Base-by-base conservation (phyloP, 2,113 vertebrate genomes). In the Chlorodrepanis virens region DNA sequence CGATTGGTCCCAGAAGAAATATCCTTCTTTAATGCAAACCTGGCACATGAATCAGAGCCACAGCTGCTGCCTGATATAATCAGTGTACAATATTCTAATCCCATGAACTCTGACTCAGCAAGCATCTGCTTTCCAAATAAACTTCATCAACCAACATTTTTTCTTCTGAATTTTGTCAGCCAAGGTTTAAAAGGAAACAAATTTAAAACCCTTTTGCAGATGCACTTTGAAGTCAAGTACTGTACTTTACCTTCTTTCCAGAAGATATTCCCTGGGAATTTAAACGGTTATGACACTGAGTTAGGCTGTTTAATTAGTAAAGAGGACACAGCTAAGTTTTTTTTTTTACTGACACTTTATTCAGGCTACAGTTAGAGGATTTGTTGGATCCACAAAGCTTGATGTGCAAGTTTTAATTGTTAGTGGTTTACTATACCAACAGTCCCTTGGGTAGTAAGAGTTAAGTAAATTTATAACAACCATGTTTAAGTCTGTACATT, bases 1-100 rank as follows among this genome's bases (percentile, higher is more conserved):
- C 94, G 53, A 97, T 97, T 97, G 91, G 87, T 90, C 93, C 74
- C 91, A 95, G 85, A 94, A 96, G 96, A 97, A 96, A 82, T 89
- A 89, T 54, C 45, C 70, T 80, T 95, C 96, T 64, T 93, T 90
- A 91, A 67, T 91, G n/a, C 77, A 97, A 93, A 86, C 83, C 87
- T 96, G 94, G 96, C 96, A 93, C 92, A 91, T 12, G 75, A 87
- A 89, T 80, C 75, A 94, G 78, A 97, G 83, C 61, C 84, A 83
- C 93, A 96, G 95, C 95, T 98, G 95, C 94, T 96, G 49, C 71
- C 74, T 91, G 82, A 92, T 78, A 77, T 89, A 91, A 96, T 94
- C 75, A 96, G 88, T 67, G 93, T 96, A 95, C 95, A 95, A 86
- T 83, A 93, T 76, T 95, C 91, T 94, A 95, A 96, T 89, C 94